Conservation (phyloP, 2,888 invertebrate species). For the Helicoverpa assulta region DNA sequence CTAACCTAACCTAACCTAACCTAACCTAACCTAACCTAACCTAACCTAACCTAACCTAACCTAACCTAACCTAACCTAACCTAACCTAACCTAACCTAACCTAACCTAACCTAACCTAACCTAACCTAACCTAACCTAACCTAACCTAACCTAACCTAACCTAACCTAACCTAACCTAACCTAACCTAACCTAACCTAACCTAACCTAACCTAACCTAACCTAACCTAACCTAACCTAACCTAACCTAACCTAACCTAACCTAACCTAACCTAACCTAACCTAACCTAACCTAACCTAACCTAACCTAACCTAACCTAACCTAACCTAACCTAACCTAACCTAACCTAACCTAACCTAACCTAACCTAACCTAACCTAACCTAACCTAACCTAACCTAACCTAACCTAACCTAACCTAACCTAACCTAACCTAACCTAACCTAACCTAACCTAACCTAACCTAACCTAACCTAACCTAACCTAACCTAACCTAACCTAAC, state of each 20-base stretch:
- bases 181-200: conserved; percentile 45
- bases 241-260: conserved; percentile 23
- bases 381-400: conserved; percentile 5
- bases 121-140: conserved; percentile 32
- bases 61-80: conserved; percentile 39
- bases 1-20: conserved; percentile 41
- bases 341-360: conserved; percentile 31
- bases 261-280: conserved; percentile 31
- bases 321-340: conserved; percentile 31
- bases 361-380: conserved; percentile 27
- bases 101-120: conserved; percentile 43
- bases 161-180: conserved; percentile 42
- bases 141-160: conserved; percentile 38
- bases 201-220: conserved; percentile 50
- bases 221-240: conserved; percentile 47
- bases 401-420: conserved; percentile 24
- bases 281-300: conserved; percentile 31
- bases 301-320: conserved; percentile 31
- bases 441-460: background rate
- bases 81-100: conserved; percentile 41
- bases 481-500: background rate
- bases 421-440: background rate
- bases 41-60: conserved; percentile 39
- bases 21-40: conserved; percentile 34
- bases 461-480: background rate